Evolutionary conservation across 2,888 invertebrate species (phyloP), one percentile per base, ranked within the genome.

Genomic region (Litoditis marina): DNA sequence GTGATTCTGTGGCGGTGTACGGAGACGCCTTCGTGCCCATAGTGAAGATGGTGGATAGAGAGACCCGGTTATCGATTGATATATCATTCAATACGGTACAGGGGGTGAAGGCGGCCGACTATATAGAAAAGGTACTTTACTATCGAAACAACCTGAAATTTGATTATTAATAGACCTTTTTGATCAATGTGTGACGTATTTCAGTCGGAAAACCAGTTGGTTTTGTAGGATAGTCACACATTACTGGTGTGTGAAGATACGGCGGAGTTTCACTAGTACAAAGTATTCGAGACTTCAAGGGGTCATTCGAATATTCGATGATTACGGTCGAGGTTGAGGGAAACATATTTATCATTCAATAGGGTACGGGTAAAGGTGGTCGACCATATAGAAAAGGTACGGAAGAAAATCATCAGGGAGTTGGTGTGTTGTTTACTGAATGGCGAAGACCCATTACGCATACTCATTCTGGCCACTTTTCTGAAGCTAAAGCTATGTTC

Each of bases 11-110:
- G 84, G 93, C 94, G 87, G 94, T 96, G 80, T 88, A 96, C 77
- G 94, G 95, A 86, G 94, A 93, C 86, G 96, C 96, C 65, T 92
- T 94, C 59, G 95, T 98, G 78, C 98, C 98, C 79, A 96, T 98
- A 82, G 92, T 98, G 73, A 98, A 98, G 87, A 88, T 96, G 85
- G 67, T 72, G 8, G 73, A 73, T 42, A 62, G 49, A 57, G 88
- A 89, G 84, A 86, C 89, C 76, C 91, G 91, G 76, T 91, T 98
- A 65, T 92, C 92, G 87, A 94, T 87, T 82, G 98, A 98, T 87
- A 96, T 98, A 84, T 94, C 95, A 82, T 98, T 98, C 87, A 98
- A 98, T 86, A 95, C 95, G 91, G 91, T 90, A 85, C 94, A 93
- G 85, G 95, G 95, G 65, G 92, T 96, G 49, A 91, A 92, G 86